Evolutionary conservation across 2,888 invertebrate species (phyloP).

Genomic region (Tiphia femorata): DNA sequence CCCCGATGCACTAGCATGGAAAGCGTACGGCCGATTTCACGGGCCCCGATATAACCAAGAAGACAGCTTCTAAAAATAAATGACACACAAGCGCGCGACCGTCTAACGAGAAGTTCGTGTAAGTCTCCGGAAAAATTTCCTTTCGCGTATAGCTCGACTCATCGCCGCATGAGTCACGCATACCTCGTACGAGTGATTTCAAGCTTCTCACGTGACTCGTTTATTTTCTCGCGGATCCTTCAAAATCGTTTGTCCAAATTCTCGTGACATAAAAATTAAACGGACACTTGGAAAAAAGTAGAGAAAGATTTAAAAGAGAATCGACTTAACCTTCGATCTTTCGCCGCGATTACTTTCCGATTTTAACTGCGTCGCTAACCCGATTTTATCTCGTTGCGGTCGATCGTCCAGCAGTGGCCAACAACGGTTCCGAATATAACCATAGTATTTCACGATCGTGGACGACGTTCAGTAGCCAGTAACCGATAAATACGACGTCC

Average conservation of each 20-base stretch:
- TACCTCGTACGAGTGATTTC: no score
- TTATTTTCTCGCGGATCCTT: no score
- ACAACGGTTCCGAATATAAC: slow-evolving; percentile 13
- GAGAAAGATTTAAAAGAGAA: no score
- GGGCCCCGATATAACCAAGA: slow-evolving; percentile 3
- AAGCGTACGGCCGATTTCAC: slow-evolving; percentile 13
- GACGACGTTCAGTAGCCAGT: slow-evolving; percentile 35
- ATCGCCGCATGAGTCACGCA: no score
- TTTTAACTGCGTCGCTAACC: neutral
- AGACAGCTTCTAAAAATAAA: neutral
- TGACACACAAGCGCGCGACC: neutral
- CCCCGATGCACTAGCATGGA: slow-evolving; percentile 2
- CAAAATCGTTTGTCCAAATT: no score
- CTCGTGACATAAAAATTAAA: no score
- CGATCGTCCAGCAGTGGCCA: neutral
- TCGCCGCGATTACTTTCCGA: no score
- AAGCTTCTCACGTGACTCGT: no score
- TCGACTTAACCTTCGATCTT: neutral
- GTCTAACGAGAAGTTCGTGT: no score
- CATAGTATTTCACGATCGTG: slow-evolving; percentile 41
- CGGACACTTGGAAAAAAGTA: no score
- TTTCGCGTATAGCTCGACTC: no score
- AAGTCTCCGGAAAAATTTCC: no score
- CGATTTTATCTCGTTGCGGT: neutral
- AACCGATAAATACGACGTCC: slow-evolving; percentile 41